Conservation (phyloP, 2,888 invertebrate genomes). For the Spicauda simplicius region DNA sequence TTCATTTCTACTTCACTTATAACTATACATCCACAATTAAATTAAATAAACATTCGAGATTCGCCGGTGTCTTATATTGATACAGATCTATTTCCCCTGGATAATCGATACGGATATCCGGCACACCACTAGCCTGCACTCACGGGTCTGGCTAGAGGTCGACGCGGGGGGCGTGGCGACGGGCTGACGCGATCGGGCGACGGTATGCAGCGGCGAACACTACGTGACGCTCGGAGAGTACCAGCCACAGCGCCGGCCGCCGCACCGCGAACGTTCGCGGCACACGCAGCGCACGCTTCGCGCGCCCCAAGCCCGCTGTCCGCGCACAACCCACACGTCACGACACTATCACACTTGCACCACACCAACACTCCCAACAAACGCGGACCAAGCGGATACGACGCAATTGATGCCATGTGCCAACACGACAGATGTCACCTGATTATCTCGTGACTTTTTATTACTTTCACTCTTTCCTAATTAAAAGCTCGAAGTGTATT, state of each 20-base stretch:
- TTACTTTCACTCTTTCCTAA: too few relatives aligned
- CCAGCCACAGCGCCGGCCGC: constrained; percentile 68
- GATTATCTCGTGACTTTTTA: too few relatives aligned
- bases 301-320: constrained; percentile 58
- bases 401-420: too few relatives aligned
- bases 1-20: too few relatives aligned
- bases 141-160: constrained; percentile 56
- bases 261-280: constrained; percentile 56
- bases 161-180: constrained; percentile 46
- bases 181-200: constrained; percentile 45
- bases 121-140: not conserved
- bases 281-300: constrained; percentile 52
- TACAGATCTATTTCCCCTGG: too few relatives aligned
- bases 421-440: too few relatives aligned
- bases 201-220: constrained; percentile 51
- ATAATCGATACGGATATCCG: too few relatives aligned
- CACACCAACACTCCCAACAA: not conserved
- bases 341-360: constrained; percentile 43
- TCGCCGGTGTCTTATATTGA: too few relatives aligned
- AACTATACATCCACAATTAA: too few relatives aligned
- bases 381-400: too few relatives aligned
- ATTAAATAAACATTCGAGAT: too few relatives aligned
- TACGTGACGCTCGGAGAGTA: constrained; percentile 49
- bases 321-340: constrained; percentile 44
- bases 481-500: too few relatives aligned